Base-by-base conservation (phyloP, 2,888 invertebrate genomes). In the Oxyteleia sp. region DNA sequence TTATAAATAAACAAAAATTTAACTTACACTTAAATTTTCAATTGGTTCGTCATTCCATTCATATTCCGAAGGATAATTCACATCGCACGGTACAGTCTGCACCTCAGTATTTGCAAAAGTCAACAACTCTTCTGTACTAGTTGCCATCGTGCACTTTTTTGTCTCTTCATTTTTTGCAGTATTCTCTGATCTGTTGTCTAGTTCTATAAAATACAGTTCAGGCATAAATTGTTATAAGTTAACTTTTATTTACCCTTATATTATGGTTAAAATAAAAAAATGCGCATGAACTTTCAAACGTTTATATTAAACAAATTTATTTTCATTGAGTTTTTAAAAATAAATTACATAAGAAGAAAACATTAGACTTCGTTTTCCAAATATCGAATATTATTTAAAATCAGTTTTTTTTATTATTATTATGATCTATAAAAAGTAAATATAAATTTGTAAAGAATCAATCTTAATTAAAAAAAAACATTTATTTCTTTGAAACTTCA, bases 21-120 rank as follows among this genome's bases (percentile, higher is more conserved):
- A 26, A 87, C 89, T 88, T 86, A 93, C 92, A 72, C 92, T 93
- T 10, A 93, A 87, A 88, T 93, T 93, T 82, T 92, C 90, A 57
- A 92, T 88, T 29, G 91, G 91, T 41, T 91, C 91, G 32, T 92
- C 90, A 53, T 88, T 89, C 75, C 75, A 80, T 23, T 84, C 91
- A 7, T 88, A 90, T 69, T 92, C 92, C 0, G 85, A 84, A 10
- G 89, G 90, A 49, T 92, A 92, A 1, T 85, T 84, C 2, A 88
- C 82, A 43, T 92, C 91, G 55, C 86, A 91, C 4, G 91, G 90
- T 11, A 84, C 86, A 32, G 93, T 93, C 87, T 93, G 93, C 0
- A 93, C 93, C 84, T 93, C 91, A 1, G 89, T 85, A 49, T 88
- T 91, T 4, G 90, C 87, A 49, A 88, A 91, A 20, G 89, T 87